Conservation (phyloP, 2,113 vertebrate species). For the Ochotona curzoniae region DNA sequence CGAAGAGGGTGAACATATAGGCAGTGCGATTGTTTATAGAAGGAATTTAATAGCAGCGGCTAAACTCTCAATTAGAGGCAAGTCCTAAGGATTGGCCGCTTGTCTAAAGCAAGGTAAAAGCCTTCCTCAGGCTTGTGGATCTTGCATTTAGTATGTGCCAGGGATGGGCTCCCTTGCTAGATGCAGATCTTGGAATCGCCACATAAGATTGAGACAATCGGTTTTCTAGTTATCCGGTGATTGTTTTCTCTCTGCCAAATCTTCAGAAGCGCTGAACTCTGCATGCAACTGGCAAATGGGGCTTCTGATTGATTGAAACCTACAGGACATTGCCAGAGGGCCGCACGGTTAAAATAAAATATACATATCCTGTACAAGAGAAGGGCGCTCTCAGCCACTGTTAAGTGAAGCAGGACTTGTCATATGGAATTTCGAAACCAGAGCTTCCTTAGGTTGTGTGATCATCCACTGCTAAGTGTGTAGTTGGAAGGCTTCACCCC, state of each 20-base stretch:
- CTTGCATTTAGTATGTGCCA: neutral
- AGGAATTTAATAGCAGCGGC: conserved; percentile 77
- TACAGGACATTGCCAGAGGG: conserved; percentile 69
- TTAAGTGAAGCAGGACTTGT: conserved; percentile 62
- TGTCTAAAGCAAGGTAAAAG: conserved; percentile 78
- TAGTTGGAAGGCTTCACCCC: neutral
- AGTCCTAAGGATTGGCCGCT: conserved; percentile 82
- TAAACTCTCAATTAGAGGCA: conserved; percentile 85
- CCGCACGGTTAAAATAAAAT: conserved; percentile 59
- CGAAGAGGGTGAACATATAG: conserved; percentile 58
- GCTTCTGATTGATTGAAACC: conserved; percentile 47
- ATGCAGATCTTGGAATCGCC: conserved; percentile 69
- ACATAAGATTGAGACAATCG: conserved; percentile 74
- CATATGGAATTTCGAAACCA: conserved; percentile 70
- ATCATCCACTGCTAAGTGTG: conserved; percentile 41
- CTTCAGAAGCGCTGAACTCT: conserved; percentile 44
- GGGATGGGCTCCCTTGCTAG: neutral
- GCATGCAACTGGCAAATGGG: conserved; percentile 43
- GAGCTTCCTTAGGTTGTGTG: conserved; percentile 2
- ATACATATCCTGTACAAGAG: conserved; percentile 13
- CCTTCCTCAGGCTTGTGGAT: conserved; percentile 14
- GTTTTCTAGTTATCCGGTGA: conserved; percentile 73
- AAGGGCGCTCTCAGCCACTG: neutral
- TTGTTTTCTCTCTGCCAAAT: conserved; percentile 73
- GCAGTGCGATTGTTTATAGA: conserved; percentile 70